Percentiles rank a stretch among this genome's conserved stretches.
Conservation (phyloP, 2,797 vertebrate species). For the Myripristis murdjan region DNA sequence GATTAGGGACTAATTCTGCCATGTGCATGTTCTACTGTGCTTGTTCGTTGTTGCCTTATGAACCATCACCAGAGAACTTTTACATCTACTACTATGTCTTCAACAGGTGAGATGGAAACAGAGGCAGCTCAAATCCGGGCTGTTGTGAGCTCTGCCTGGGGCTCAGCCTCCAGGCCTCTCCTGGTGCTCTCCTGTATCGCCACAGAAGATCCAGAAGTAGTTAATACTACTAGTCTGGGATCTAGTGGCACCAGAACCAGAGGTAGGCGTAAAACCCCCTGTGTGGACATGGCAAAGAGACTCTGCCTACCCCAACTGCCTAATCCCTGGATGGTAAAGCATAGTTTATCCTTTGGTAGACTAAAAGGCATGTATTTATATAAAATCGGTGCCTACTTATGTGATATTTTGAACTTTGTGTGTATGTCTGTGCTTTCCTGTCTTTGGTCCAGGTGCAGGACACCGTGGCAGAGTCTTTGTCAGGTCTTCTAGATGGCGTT, state of each 20-base stretch:
- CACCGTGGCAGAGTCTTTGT: conserved; percentile 88
- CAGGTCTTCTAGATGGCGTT: conserved; percentile 90
- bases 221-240: neutral
- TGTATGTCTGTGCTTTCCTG: conserved; percentile 42
- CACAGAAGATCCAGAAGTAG: conserved; percentile 60
- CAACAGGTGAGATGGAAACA: conserved; percentile 79
- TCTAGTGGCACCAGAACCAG: neutral
- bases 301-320: conserved; percentile 85
- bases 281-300: conserved; percentile 92
- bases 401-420: neutral
- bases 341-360: conserved; percentile 3
- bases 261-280: conserved; percentile 81
- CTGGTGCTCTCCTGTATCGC: conserved; percentile 93
- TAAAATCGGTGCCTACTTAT: neutral
- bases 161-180: conserved; percentile 86
- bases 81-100: conserved; percentile 14
- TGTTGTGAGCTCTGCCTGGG: conserved; percentile 86
- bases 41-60: neutral
- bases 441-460: conserved; percentile 89
- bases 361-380: neutral
- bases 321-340: conserved; percentile 93
- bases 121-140: conserved; percentile 90
- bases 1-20: conserved; percentile 7
- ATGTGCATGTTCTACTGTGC: neutral
- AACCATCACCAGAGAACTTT: conserved; percentile 1